A percentile compares a stretch with the other conserved stretches of the same genome.
These are phyloP conservation scores for Melieria picta DNA, from an alignment of 2,888 invertebrate genomes.

Conservation along the genomic window DNA sequence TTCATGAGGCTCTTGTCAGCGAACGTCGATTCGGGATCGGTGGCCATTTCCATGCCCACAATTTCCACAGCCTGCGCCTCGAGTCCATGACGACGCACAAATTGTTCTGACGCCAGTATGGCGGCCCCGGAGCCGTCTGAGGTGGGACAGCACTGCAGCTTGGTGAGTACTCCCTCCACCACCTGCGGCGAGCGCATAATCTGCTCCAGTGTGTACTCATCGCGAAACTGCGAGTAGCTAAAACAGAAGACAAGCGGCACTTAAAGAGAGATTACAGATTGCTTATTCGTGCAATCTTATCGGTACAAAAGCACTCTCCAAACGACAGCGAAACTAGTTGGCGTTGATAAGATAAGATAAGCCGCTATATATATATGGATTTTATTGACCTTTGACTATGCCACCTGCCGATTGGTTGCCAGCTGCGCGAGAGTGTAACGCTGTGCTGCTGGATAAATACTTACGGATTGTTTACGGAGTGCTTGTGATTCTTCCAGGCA, in stretches of 20 bases:
- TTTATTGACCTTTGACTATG: too few relatives aligned
- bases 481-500: constrained; percentile 97
- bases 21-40: constrained; percentile 89
- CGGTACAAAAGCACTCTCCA: neutral
- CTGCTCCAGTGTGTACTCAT: constrained; percentile 90
- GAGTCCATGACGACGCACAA: constrained; percentile 84
- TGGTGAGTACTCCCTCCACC: constrained; percentile 92
- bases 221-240: constrained; percentile 91
- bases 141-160: constrained; percentile 97
- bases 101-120: constrained; percentile 89
- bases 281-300: neutral
- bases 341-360: neutral
- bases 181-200: constrained; percentile 88
- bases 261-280: too few relatives aligned
- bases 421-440: too few relatives aligned
- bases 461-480: constrained; percentile 94
- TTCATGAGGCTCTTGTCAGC: constrained; percentile 66
- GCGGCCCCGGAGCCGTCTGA: constrained; percentile 98
- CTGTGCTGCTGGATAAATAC: constrained; percentile 50
- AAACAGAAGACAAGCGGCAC: too few relatives aligned
- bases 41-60: constrained; percentile 95
- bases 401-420: too few relatives aligned
- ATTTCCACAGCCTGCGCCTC: constrained; percentile 93
- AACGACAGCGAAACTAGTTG: constrained; percentile 17
- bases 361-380: neutral